Evolutionary conservation across 2,797 vertebrate species (phyloP).

Genomic region (Lacerta bilineata): DNA sequence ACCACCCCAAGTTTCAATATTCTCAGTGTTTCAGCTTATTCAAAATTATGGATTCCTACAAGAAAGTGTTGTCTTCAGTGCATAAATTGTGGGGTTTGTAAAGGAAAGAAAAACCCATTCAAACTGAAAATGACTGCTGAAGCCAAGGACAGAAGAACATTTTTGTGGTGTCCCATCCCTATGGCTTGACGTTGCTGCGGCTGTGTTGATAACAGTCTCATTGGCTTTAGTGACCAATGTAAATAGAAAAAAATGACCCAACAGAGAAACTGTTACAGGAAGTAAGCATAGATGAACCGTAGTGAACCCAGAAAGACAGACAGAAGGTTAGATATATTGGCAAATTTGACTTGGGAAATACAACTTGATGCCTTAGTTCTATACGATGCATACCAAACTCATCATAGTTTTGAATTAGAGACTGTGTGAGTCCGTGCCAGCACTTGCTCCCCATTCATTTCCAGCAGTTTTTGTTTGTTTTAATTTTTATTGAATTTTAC

Average conservation of each 20-base stretch:
- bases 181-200: conserved; percentile 51
- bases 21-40: conserved; percentile 30
- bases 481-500: no score
- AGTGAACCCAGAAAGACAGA: conserved; percentile 6
- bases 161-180: conserved; percentile 58
- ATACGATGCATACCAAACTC: accelerated
- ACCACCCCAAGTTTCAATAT: conserved; percentile 2
- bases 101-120: conserved; percentile 19
- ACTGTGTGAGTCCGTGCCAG: not conserved
- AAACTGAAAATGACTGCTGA: not conserved
- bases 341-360: conserved; percentile 6
- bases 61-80: conserved; percentile 40
- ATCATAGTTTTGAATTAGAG: conserved; percentile 23
- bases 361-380: not conserved
- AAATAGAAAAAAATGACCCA: conserved; percentile 7
- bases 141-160: conserved; percentile 52
- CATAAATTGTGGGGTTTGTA: conserved; percentile 40
- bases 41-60: not conserved
- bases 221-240: conserved; percentile 41
- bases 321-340: not conserved
- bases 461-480: no score
- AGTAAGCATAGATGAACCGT: conserved; percentile 8
- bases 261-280: conserved; percentile 8
- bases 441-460: not conserved
- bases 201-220: conserved; percentile 21